Evolutionary conservation across 2,113 vertebrate species (phyloP), one percentile per base, ranked within the genome.

Genomic region (Mandrillus leucophaeus): DNA sequence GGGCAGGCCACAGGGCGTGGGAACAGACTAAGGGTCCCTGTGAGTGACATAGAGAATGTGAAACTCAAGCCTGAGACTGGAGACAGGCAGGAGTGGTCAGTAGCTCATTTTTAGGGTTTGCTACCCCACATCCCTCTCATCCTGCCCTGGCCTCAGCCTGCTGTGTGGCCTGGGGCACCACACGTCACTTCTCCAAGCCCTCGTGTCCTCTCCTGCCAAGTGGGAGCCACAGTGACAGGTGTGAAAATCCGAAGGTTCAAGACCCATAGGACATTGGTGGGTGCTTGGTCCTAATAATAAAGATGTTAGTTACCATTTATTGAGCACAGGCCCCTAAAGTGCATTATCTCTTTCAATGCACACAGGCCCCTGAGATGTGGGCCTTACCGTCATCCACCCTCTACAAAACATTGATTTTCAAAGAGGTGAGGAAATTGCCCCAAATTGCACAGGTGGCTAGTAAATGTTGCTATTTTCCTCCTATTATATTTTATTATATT

Each of bases 1-100:
- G 96, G 83, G 52, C 79, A 90, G 88, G 94, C 87, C 43, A 38
- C 55, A 83, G 79, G 78, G 93, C 83, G 17, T 88, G 96, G 93
- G 97, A 96, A 96, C 25, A 90, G 80, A 85, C 68, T 18, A 16
- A 57, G 27, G 66, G 48, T 82, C 61, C 82, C 79, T 32, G 86
- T 70, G 93, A 79, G 82, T 52, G 59, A 91, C 2, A 1, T 92
- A 55, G 68, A 85, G 82, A 40, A 30, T 9, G 27, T 93, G 72
- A 89, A 88, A 83, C 52, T 57, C 3, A 25, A 96, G 89, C 32
- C 59, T n/a, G 75, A 89, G 79, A 32, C 72, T 35, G n/a, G 35
- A 70, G 57, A 85, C 76, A 35, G 88, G 68, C 80, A 72, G 85
- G 45, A 66, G 50, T 4, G 50, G 25, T 4, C 35, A 2, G 52